These are phyloP conservation scores for Junonia oenone DNA, from an alignment of 2,888 invertebrate genomes.

Conservation along the genomic window DNA sequence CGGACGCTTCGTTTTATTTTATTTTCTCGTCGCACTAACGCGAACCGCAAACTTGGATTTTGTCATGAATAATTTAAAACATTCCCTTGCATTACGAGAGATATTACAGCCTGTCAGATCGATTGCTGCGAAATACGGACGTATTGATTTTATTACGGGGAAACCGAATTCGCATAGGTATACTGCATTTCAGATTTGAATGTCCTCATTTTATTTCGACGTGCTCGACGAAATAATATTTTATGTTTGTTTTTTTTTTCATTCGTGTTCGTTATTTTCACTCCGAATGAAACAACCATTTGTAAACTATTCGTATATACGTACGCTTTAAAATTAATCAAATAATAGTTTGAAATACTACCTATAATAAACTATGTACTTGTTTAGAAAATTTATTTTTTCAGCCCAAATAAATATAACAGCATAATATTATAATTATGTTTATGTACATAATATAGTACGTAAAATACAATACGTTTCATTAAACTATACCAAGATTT, in stretches of 20 bases:
- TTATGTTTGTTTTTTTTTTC: not conserved
- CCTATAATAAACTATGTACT: no score
- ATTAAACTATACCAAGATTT: no score
- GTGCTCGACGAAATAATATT: not conserved
- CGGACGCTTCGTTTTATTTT: slow-evolving; percentile 50
- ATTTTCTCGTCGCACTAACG: slow-evolving; percentile 44
- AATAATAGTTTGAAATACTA: no score
- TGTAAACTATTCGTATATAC: not conserved
- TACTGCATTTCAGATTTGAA: not conserved
- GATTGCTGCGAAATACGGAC: slow-evolving; percentile 16
- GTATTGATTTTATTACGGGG: slow-evolving; percentile 16
- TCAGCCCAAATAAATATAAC: no score
- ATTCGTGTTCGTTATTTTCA: not conserved
- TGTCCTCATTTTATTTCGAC: not conserved
- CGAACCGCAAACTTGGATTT: slow-evolving; percentile 57
- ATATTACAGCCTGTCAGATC: slow-evolving; percentile 40
- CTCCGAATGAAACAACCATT: not conserved
- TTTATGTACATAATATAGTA: no score
- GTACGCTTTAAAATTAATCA: no score
- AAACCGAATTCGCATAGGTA: not conserved
- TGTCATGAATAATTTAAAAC: slow-evolving; percentile 70
- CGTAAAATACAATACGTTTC: no score
- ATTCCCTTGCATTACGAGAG: slow-evolving; percentile 49
- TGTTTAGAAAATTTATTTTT: no score
- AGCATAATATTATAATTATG: no score